Conservation (phyloP, 2,797 vertebrate genomes). For the Astyanax mexicanus region DNA sequence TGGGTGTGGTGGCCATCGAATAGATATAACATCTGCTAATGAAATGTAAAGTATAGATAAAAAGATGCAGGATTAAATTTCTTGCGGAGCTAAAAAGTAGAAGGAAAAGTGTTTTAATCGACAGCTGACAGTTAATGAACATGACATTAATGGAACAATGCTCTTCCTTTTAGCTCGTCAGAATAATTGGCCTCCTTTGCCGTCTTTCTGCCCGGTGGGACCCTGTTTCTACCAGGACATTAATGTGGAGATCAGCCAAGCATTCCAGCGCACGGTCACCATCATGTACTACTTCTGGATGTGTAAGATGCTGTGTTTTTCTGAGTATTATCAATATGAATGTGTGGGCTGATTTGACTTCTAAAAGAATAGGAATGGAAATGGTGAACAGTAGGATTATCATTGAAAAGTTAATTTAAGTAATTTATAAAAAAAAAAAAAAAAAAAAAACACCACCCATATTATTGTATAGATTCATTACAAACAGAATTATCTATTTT, state of each 20-base stretch:
- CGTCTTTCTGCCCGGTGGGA: conserved; percentile 90
- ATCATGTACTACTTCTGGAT: conserved; percentile 98
- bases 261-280: conserved; percentile 90
- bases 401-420: no score
- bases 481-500: no score
- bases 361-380: no score
- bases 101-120: neutral
- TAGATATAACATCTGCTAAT: no score
- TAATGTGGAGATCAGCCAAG: conserved; percentile 88
- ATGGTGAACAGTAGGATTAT: no score
- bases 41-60: no score
- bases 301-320: conserved; percentile 86
- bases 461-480: no score
- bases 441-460: no score
- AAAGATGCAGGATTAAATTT: no score
- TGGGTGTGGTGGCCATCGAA: neutral
- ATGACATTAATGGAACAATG: conserved; percentile 45
- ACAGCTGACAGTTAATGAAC: neutral
- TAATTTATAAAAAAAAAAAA: no score
- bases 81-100: neutral
- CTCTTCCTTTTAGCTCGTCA: conserved; percentile 76
- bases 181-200: conserved; percentile 96
- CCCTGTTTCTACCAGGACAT: conserved; percentile 98
- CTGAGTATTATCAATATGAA: no score
- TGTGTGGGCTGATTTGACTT: no score